These are phyloP conservation scores for Pollimyrus isidori DNA, from an alignment of 2,113 vertebrate species.

Conservation along the genomic window DNA sequence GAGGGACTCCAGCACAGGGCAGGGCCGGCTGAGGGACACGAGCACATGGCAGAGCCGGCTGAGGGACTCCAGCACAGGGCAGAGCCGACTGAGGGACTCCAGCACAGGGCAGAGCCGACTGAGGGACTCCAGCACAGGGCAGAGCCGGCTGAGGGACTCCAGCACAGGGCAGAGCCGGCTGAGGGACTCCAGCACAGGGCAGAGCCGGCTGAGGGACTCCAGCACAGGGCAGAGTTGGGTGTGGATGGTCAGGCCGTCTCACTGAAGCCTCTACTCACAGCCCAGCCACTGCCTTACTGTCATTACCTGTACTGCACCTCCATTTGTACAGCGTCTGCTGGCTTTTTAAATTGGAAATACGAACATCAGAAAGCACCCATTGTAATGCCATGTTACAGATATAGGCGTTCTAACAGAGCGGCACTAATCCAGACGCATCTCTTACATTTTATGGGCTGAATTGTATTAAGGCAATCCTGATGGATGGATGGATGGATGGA, in stretches of 20 bases:
- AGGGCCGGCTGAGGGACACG: too few relatives aligned
- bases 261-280: not conserved
- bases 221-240: too few relatives aligned
- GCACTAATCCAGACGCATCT: too few relatives aligned
- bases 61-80: not conserved
- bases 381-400: not conserved
- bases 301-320: not conserved
- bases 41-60: not conserved
- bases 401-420: not conserved
- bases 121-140: too few relatives aligned
- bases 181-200: too few relatives aligned
- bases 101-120: too few relatives aligned
- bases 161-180: too few relatives aligned
- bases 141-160: too few relatives aligned
- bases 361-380: not conserved
- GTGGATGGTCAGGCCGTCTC: not conserved
- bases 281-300: not conserved
- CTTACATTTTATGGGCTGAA: not conserved
- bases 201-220: too few relatives aligned
- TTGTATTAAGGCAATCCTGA: not conserved
- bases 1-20: too few relatives aligned
- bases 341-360: not conserved
- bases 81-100: too few relatives aligned
- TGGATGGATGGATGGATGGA: not conserved
- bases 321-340: not conserved